These are phyloP conservation scores for Wiebesia pumilae DNA, from an alignment of 1,140 invertebrate species.

Conservation along the genomic window DNA sequence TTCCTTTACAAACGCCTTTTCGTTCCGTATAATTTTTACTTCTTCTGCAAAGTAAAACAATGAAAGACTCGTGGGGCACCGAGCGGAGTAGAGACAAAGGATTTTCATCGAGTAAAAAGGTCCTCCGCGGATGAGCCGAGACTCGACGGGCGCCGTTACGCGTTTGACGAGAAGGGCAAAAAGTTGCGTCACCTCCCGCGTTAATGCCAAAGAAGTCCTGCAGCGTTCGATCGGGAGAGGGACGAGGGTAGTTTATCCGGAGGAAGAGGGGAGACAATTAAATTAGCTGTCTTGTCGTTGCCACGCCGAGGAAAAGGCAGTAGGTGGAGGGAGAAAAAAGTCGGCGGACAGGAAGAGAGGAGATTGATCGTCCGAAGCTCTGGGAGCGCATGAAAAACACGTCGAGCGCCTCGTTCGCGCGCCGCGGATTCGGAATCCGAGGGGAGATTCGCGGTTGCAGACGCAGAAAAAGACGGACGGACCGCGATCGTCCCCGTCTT, in stretches of 20 bases:
- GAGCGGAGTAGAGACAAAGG: neutral
- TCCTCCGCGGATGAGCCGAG: neutral
- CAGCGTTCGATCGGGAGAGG: no score
- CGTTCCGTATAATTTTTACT: conserved; percentile 15
- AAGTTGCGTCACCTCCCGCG: neutral
- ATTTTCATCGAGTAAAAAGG: conserved; percentile 1
- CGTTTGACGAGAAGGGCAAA: neutral
- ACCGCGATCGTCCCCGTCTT: neutral
- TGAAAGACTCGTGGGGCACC: neutral
- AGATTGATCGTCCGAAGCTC: conserved; percentile 38
- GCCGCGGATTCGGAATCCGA: conserved; percentile 43
- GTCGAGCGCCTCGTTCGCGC: conserved; percentile 14
- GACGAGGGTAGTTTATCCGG: neutral
- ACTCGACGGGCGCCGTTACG: neutral
- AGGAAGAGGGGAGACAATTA: conserved; percentile 46
- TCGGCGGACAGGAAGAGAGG: neutral
- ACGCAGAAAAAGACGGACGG: conserved; percentile 27
- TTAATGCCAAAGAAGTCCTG: conserved; percentile 2
- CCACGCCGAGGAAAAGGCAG: neutral
- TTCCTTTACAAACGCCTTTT: neutral
- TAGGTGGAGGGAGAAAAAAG: neutral
- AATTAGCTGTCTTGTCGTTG: conserved; percentile 23
- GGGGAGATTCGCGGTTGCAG: neutral
- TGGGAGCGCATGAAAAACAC: conserved; percentile 48
- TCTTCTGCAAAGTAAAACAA: conserved; percentile 8